Conservation (phyloP, 2,797 vertebrate species). For the Kryptopterus vitreolus region DNA sequence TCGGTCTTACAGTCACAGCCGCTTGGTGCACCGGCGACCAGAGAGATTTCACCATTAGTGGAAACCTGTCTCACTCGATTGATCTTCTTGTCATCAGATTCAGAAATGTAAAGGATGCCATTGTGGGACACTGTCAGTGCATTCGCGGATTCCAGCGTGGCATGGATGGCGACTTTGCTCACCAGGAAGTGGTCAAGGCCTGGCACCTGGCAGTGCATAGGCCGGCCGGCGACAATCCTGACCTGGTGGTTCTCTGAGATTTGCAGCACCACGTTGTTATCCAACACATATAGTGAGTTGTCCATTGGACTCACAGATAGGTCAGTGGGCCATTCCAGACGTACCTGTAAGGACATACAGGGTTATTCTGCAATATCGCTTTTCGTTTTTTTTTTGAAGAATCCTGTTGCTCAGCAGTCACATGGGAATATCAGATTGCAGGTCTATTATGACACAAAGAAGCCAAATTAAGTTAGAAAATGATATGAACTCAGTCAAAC, state of each 20-base stretch:
- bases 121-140: slow-evolving; percentile 91
- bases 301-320: slow-evolving; percentile 96
- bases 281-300: slow-evolving; percentile 93
- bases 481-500: slow-evolving; percentile 2
- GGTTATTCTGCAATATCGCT: neutral
- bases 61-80: slow-evolving; percentile 94
- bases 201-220: slow-evolving; percentile 98
- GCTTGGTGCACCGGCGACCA: slow-evolving; percentile 91
- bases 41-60: slow-evolving; percentile 91
- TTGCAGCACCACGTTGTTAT: slow-evolving; percentile 96
- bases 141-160: slow-evolving; percentile 92
- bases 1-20: slow-evolving; percentile 98
- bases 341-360: slow-evolving; percentile 75
- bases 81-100: slow-evolving; percentile 97
- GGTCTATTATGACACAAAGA: slow-evolving; percentile 16
- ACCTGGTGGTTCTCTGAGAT: slow-evolving; percentile 99
- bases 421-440: slow-evolving; percentile 1
- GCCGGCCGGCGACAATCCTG: slow-evolving; percentile 91
- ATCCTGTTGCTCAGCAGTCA: neutral
- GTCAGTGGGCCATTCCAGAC: slow-evolving; percentile 97
- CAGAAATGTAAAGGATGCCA: slow-evolving; percentile 90
- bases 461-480: slow-evolving; percentile 13
- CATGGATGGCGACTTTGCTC: slow-evolving; percentile 93
- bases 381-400: neutral
- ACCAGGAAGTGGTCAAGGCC: slow-evolving; percentile 96